These are phyloP conservation scores for Phylloscopus collybita DNA, from an alignment of 2,797 vertebrate genomes.

Conservation along the genomic window DNA sequence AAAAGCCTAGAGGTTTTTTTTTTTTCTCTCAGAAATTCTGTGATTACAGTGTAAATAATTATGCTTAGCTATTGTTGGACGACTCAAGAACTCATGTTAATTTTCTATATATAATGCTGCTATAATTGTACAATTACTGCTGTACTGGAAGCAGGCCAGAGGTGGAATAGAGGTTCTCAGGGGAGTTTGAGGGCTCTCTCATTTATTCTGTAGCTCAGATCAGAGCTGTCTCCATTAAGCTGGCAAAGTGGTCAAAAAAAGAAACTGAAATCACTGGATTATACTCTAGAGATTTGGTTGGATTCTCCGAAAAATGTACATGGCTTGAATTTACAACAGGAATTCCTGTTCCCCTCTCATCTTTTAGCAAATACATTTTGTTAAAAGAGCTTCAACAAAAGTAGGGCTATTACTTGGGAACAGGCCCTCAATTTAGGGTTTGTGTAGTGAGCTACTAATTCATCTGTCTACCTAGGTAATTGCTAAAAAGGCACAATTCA, in stretches of 20 bases:
- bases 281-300: background rate
- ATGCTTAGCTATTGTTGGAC: background rate
- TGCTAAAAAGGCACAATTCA: background rate
- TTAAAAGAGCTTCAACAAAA: background rate
- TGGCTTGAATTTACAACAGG: background rate
- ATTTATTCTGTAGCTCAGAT: background rate
- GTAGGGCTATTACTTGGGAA: background rate
- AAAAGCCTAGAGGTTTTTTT: background rate
- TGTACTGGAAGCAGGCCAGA: constrained; percentile 10
- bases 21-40: background rate
- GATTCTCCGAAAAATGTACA: background rate
- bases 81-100: background rate
- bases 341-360: background rate
- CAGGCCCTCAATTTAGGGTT: background rate
- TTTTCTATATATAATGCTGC: constrained; percentile 11
- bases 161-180: background rate
- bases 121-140: constrained; percentile 3
- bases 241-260: background rate
- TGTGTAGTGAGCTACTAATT: background rate
- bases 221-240: background rate
- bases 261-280: background rate
- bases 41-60: constrained; percentile 45
- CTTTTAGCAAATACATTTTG: background rate
- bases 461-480: background rate
- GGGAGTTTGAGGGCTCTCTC: background rate